Evolutionary conservation across 2,888 invertebrate genomes (phyloP), one percentile per base, ranked within the genome.

Genomic region (Heliconius ismenius): DNA sequence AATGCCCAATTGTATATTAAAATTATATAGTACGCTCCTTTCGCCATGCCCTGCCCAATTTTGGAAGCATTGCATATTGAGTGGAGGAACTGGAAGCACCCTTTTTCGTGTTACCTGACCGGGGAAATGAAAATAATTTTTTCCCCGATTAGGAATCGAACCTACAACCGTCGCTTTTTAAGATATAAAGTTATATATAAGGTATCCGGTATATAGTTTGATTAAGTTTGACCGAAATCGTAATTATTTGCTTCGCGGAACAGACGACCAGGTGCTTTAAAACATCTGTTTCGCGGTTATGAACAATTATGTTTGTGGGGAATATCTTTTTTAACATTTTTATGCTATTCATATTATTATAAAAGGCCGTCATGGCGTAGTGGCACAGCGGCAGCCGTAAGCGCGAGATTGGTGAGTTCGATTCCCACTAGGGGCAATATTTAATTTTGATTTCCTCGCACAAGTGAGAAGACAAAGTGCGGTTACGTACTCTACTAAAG

Each of bases 251-350:
- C 49, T 68, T 49, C 18, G 18, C 43, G 21, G 54, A 49, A 69
- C 69, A 65, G n/a, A 64, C 64, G 9, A 21, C 21, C 69, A 69
- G 69, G 69, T 54, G 69, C 21, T 7, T 28, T 26, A n/a, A 13
- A 32, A 28, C 69, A 69, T 69, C 69, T 69, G 69, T 69, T 69
- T 65, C 36, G 65, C 65, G 36, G 36, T 65, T 36, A 65, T 65
- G 65, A 36, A 36, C 32, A 64, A 9, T 64, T 21, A 28, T 36
- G 21, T 32, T 10, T 32, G 13, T n/a, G 3, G 4, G 58, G 58
- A 11, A 58, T 11, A 58, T 58, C 58, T 10, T 58, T 58, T 58
- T 58, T n/a, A 58, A n/a, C n/a, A 58, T 58, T 11, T 58, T 58
- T 58, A 58, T n/a, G 21, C 49, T 18, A 11, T n/a, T 58, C 7